phyloP scores from a whole-genome alignment of 1,140 invertebrate genomes.

The Achroia grisella region DNA sequence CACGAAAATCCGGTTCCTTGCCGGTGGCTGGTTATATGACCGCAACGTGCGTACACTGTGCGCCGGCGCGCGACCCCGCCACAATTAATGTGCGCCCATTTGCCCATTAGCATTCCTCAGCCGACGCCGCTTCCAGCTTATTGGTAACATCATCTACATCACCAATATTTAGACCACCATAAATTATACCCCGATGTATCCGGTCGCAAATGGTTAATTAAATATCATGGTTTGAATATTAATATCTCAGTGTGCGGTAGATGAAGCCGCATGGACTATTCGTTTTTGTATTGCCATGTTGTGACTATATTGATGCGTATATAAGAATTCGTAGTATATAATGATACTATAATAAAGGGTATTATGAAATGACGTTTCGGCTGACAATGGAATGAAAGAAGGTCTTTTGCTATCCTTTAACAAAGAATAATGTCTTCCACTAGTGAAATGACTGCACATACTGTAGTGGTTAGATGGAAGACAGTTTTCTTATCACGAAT shows the following conservation, averaged over 20 bases:
- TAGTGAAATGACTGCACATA: slow-evolving; percentile 32
- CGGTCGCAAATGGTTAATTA: slow-evolving; percentile 19
- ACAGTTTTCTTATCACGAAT: slow-evolving; percentile 27
- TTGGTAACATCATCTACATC: slow-evolving; percentile 32
- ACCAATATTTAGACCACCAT: slow-evolving; percentile 25
- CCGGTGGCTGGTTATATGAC: slow-evolving; percentile 4
- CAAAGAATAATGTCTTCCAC: slow-evolving; percentile 32
- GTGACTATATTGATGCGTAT: background rate
- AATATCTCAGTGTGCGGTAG: slow-evolving; percentile 6
- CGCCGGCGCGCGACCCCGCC: slow-evolving; percentile 8
- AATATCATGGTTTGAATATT: slow-evolving; percentile 24
- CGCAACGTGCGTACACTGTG: slow-evolving; percentile 10
- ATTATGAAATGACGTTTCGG: slow-evolving; percentile 5
- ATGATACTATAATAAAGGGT: slow-evolving; percentile 33
- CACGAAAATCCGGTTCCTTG: slow-evolving; percentile 13
- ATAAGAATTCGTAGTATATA: slow-evolving; percentile 14
- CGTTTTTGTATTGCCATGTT: slow-evolving; percentile 14
- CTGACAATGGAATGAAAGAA: slow-evolving; percentile 15
- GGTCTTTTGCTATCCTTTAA: slow-evolving; percentile 33
- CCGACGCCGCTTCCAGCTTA: slow-evolving; percentile 20
- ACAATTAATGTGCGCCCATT: slow-evolving; percentile 29
- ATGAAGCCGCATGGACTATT: background rate
- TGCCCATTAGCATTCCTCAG: slow-evolving; percentile 29
- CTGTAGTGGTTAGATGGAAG: slow-evolving; percentile 16
- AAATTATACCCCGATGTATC: slow-evolving; percentile 22